phyloP scores from a whole-genome alignment of 1,140 invertebrate genomes.

The Zaprionus capensis region DNA sequence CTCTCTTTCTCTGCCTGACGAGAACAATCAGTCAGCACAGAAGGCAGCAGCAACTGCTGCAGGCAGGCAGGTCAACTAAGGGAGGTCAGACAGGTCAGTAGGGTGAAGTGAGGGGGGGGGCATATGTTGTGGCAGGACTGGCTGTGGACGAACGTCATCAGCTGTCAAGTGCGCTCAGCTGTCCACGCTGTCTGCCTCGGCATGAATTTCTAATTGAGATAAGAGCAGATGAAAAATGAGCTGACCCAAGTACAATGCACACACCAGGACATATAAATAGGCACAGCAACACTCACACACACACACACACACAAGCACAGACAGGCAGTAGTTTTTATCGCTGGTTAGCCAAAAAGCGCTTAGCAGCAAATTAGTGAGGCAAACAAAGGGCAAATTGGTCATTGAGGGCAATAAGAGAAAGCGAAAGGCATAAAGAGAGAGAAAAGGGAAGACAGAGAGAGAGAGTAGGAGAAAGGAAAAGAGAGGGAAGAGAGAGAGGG shows the following conservation, averaged over 20 bases:
- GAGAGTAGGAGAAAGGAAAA: not conserved
- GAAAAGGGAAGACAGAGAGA: not conserved
- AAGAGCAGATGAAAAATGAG: constrained; percentile 69
- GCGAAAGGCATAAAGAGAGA: not conserved
- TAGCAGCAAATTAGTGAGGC: constrained; percentile 44
- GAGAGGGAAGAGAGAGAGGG: not conserved
- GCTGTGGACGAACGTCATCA: constrained; percentile 30
- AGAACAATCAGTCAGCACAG: constrained; percentile 15
- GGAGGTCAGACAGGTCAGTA: not conserved
- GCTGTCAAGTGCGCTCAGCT: constrained; percentile 55
- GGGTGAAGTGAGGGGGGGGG: not conserved
- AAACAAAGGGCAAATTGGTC: constrained; percentile 25
- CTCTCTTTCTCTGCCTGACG: not conserved
- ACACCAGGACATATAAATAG: not conserved
- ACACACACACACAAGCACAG: not conserved
- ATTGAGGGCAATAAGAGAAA: not conserved
- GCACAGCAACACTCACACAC: not conserved
- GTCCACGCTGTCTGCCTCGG: constrained; percentile 42
- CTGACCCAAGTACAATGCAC: constrained; percentile 32
- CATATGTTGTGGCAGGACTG: not conserved
- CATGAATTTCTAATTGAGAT: constrained; percentile 78
- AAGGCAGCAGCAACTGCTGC: constrained; percentile 1
- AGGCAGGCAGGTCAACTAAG: constrained; percentile 7
- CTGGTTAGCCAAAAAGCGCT: constrained; percentile 38
- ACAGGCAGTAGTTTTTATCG: constrained; percentile 13